Conservation (phyloP, 35 echinoderm and acorn worm species). For the Heliocidaris erythrogramma region DNA sequence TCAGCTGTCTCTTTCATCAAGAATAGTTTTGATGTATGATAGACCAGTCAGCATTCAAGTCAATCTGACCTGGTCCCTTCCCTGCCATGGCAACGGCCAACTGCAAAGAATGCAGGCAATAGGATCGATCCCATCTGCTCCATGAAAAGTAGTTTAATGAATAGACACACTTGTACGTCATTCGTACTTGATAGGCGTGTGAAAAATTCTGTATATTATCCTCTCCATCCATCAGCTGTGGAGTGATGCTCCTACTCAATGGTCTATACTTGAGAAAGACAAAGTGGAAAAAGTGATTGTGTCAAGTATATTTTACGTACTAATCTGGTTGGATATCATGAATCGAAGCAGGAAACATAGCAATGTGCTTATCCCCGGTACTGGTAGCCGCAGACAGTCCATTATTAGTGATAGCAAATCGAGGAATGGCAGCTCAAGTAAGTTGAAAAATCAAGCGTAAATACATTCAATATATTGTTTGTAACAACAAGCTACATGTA, state of each 20-base stretch:
- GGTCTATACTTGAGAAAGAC: background rate
- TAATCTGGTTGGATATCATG: background rate
- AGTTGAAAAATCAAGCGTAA: background rate
- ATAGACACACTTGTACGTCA: background rate
- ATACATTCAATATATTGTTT: background rate
- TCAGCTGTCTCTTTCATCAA: background rate
- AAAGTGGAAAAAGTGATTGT: background rate
- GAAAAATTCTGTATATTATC: background rate
- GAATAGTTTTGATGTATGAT: background rate
- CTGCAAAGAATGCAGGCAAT: background rate
- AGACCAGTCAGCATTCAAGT: background rate
- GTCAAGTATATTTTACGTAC: background rate
- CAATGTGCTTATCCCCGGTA: background rate
- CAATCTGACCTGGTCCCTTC: background rate
- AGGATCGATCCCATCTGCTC: constrained; percentile 6
- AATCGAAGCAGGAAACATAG: background rate
- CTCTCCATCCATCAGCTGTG: background rate
- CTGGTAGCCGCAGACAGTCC: background rate
- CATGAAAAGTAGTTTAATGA: background rate
- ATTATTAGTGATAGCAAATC: background rate
- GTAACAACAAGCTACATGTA: background rate
- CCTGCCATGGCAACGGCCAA: constrained; percentile 5
- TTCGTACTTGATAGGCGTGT: background rate
- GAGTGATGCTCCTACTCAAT: background rate
- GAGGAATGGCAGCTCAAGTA: background rate